Percentiles rank a stretch among this genome's conserved stretches.
These are phyloP conservation scores for Smithornis capensis DNA, from an alignment of 2,113 vertebrate genomes.

Conservation along the genomic window DNA sequence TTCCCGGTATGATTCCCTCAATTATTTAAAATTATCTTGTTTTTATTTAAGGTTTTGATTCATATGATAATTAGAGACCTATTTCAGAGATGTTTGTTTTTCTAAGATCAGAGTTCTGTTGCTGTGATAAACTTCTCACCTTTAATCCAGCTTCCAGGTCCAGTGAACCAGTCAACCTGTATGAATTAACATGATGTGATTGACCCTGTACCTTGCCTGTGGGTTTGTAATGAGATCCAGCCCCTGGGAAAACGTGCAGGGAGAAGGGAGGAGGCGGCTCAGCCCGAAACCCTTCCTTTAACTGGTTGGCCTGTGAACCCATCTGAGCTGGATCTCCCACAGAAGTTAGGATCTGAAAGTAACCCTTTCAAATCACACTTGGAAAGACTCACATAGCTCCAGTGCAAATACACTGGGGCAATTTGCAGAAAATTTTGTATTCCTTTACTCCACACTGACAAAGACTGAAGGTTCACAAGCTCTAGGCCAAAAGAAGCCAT, in stretches of 20 bases:
- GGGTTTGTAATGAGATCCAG: conserved; percentile 53
- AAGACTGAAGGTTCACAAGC: conserved; percentile 19
- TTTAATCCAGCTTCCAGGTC: conserved; percentile 32
- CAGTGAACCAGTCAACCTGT: conserved; percentile 47
- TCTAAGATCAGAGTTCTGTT: conserved; percentile 41
- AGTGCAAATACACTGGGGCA: conserved; percentile 16
- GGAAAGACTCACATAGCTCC: conserved; percentile 14
- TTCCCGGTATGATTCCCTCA: conserved; percentile 45
- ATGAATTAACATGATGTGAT: conserved; percentile 60
- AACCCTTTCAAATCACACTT: conserved; percentile 47
- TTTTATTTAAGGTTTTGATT: conserved; percentile 58
- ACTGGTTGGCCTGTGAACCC: conserved; percentile 51
- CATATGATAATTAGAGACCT: conserved; percentile 36
- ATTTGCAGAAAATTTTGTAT: conserved; percentile 22
- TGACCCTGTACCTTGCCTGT: conserved; percentile 57
- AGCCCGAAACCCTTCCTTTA: conserved; percentile 41
- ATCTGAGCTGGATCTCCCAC: background rate
- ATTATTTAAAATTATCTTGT: conserved; percentile 55
- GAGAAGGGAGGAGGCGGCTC: background rate
- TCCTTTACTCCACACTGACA: conserved; percentile 24
- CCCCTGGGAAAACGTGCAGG: background rate
- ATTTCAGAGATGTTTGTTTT: conserved; percentile 39
- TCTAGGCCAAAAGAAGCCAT: conserved; percentile 23
- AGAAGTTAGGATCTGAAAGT: conserved; percentile 40
- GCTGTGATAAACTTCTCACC: conserved; percentile 47